Evolutionary conservation across 2,113 vertebrate species (phyloP), one percentile per base, ranked within the genome.

Genomic region (Ctenomys sociabilis): DNA sequence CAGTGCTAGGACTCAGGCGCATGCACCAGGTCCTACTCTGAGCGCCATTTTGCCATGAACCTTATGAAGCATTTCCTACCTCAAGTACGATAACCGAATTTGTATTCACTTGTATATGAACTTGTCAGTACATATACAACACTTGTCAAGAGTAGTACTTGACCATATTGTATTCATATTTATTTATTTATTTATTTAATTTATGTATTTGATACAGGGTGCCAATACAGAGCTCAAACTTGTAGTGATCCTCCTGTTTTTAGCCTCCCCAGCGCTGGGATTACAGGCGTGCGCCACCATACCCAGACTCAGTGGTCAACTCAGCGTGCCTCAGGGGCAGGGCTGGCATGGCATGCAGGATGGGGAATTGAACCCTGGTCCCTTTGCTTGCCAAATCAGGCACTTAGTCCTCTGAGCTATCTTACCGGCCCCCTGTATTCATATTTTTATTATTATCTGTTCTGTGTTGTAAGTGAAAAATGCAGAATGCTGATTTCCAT

Each of bases 391-490:
- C 54, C 54, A 57, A 57, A 57, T 16, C 54, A 19, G 54, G 54
- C 16, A 16, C 54, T 19, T 57, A 57, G 54, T 19, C 54, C 16
- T 4, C 54, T 57, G 54, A 57, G 54, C 54, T 19, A 19, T 17
- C 54, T 57, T 1, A 17, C 54, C 16, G 16, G 54, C 54, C 54
- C 52, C 54, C 87, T 43, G 0, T 28, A 40, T 57, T 52, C 57
- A 35, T 37, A 49, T 40, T 93, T 68, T 26, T 94, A n/a, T 66
- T 43, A 49, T 40, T 40, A 52, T 24, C 85, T 77, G 21, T 35
- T 85, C 87, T 66, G 73, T 77, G 45, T 81, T 95, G 88, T 80
- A 85, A 90, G n/a, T 89, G 37, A 26, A 85, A 61, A 75, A 37
- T 63, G 59, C 11, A 35, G 59, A 77, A 35, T 59, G 13, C 49